Evolutionary conservation across 1,140 invertebrate species (phyloP), one percentile per base, ranked within the genome.

Genomic region (Monochamus saltuarius): DNA sequence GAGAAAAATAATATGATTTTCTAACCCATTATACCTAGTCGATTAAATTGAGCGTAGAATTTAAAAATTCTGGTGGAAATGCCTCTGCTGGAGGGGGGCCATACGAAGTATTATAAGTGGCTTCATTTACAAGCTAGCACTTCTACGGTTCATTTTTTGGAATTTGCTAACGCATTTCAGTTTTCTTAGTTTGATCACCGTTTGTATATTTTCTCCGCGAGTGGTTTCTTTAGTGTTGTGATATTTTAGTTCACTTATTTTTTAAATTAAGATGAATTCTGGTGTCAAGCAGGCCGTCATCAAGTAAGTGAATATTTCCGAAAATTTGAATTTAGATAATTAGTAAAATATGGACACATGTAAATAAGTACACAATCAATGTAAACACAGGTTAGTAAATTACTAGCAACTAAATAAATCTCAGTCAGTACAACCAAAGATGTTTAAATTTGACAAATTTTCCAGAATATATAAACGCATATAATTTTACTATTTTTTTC

Each of bases 231-330:
- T 19, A 40, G 46, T 58, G 51, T 45, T 13, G 16, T 46, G 42
- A 16, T 56, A 37, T 13, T 45, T 35, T 36, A 38, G 22, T 54
- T 29, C 13, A 13, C 19, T 49, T 55, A 34, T 34, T 13, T 43
- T 35, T 40, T 43, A 35, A 42, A 11, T 40, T 13, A 16, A 19
- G 38, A 71, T 73, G 71, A 73, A 69, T 49, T 67, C 71, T 17
- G 59, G 68, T 45, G 69, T 73, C 22, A 73, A 73, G 45, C 68
- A 73, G 57, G 71, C 68, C 53, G 71, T 73, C 46, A 70, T 73
- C 58, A 70, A 69, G 71, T 73, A 70, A 68, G 71, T 7, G 22
- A n/a, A 10, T 45, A 17, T 14, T 4, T 40, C 14, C n/a, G 39
- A 7, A 14, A 11, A 7, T 4, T 66, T n/a, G 46, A n/a, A n/a